Conservation (phyloP, 1,140 invertebrate genomes). For the Brachionus rubens region DNA sequence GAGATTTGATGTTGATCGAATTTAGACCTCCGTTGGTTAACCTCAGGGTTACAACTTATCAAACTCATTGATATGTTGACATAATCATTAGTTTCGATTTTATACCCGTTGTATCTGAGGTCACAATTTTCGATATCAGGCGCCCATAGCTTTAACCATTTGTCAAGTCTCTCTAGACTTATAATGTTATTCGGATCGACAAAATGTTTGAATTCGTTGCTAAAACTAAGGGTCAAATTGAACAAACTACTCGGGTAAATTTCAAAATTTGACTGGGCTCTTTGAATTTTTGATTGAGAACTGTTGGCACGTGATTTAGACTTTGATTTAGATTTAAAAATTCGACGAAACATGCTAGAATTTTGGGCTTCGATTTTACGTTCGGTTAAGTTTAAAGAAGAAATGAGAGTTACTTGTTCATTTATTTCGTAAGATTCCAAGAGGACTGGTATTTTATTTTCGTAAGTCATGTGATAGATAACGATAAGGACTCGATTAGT, state of each 20-base stretch:
- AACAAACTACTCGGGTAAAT: not conserved
- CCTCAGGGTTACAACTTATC: not conserved
- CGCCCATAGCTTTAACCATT: not conserved
- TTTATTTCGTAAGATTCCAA: not conserved
- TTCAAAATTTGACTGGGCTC: not conserved
- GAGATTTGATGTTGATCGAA: slow-evolving; percentile 23
- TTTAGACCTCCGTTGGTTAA: slow-evolving; percentile 2
- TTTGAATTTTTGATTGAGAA: not conserved
- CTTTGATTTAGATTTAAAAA: slow-evolving; percentile 28
- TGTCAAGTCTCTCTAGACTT: not conserved
- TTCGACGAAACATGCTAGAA: slow-evolving; percentile 12
- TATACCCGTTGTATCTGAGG: not conserved
- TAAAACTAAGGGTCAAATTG: not conserved
- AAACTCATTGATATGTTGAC: slow-evolving; percentile 1
- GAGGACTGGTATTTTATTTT: not conserved
- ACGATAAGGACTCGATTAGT: not conserved
- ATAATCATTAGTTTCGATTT: not conserved
- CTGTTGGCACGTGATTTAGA: slow-evolving; percentile 13
- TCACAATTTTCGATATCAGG: not conserved
- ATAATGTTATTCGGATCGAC: not conserved
- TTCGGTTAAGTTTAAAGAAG: not conserved
- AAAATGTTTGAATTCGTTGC: slow-evolving; percentile 13
- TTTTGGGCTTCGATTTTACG: not conserved
- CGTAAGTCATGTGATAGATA: not conserved
- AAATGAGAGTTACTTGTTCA: not conserved